These are phyloP conservation scores for Nasua narica DNA, from an alignment of 2,797 vertebrate genomes.

Conservation along the genomic window DNA sequence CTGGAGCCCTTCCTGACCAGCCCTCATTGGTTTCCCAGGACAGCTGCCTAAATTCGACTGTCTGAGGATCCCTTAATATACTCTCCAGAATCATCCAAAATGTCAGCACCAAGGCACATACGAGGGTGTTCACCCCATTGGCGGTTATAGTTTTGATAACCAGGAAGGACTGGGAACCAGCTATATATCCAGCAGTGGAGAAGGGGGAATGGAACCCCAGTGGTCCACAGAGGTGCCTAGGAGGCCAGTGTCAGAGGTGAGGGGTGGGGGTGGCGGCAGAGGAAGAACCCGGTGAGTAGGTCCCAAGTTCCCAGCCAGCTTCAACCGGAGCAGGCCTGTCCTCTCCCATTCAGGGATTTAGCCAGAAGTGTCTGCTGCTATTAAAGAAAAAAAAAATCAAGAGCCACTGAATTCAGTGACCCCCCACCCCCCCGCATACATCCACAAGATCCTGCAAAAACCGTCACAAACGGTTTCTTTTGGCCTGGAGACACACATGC, in stretches of 20 bases:
- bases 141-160: not conserved
- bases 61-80: not conserved
- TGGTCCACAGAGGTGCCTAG: not conserved
- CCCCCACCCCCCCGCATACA: fast-evolving
- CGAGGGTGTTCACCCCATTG: not conserved
- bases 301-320: not conserved
- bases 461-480: not conserved
- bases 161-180: not conserved
- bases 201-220: not conserved
- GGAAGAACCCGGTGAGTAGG: not conserved
- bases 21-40: not conserved
- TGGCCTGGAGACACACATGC: not conserved
- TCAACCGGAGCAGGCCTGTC: not conserved
- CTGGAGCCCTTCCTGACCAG: not conserved
- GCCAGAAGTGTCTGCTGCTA: not conserved
- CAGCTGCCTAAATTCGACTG: not conserved
- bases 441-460: not conserved
- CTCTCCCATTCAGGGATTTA: not conserved
- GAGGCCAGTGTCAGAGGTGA: not conserved
- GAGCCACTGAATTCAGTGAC: not conserved
- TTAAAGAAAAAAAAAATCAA: not conserved
- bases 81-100: not conserved
- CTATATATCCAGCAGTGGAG: not conserved
- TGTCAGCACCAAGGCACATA: not conserved
- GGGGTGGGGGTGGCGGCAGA: too few species aligned